Evolutionary conservation across 2,113 vertebrate species (phyloP).

Genomic region (Boulengeromyrus knoepffleri): DNA sequence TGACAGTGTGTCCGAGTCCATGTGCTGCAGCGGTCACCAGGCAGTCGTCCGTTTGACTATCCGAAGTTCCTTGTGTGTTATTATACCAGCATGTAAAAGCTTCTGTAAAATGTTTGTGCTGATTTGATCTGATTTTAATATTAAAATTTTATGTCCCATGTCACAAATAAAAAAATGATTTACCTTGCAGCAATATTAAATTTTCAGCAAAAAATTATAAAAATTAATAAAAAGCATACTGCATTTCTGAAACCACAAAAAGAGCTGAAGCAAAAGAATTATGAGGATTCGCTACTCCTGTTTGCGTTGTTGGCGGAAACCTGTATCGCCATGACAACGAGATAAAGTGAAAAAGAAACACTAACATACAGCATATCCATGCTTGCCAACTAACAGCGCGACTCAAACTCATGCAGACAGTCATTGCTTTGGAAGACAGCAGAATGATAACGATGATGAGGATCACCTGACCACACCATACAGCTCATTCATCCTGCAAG

Average conservation of each 20-base stretch:
- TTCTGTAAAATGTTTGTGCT: not conserved
- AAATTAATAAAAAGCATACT: not conserved
- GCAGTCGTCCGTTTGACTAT: not conserved
- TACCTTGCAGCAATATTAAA: not conserved
- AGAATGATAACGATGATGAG: not conserved
- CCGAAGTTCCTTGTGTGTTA: not conserved
- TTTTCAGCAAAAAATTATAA: not conserved
- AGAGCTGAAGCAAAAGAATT: not conserved
- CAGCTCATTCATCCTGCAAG: not conserved
- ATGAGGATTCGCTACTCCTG: not conserved
- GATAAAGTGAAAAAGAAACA: not conserved
- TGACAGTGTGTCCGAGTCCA: not conserved
- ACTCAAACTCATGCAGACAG: slow-evolving; percentile 11
- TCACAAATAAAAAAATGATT: not conserved
- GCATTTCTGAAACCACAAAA: not conserved
- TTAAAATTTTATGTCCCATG: not conserved
- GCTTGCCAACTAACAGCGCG: not conserved
- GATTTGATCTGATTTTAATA: not conserved
- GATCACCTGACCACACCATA: not conserved
- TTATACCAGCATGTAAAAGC: not conserved
- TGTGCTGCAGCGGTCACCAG: not conserved
- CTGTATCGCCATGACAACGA: not conserved
- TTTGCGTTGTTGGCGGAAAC: not conserved
- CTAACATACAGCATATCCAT: not conserved
- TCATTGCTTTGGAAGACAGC: slow-evolving; percentile 5